phyloP scores from a whole-genome alignment of 2,113 vertebrate species.

The Alethe castanea region DNA sequence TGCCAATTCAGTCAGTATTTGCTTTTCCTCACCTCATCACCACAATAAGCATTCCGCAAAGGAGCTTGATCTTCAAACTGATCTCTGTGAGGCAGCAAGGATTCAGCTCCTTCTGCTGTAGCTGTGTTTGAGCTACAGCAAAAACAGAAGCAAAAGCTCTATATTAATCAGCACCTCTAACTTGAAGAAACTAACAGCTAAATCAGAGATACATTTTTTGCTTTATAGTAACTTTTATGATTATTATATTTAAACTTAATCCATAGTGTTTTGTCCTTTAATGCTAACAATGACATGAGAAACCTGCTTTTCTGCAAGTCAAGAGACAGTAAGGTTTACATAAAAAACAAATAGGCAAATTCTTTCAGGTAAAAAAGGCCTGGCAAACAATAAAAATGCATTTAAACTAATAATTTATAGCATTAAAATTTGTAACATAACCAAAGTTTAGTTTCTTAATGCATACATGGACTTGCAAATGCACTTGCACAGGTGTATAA shows the following conservation, averaged over 20 bases:
- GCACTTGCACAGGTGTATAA: neutral
- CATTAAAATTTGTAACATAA: neutral
- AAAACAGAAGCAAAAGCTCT: neutral
- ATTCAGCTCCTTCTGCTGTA: neutral
- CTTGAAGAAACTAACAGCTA: neutral
- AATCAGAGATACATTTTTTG: neutral
- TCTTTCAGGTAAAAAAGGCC: neutral
- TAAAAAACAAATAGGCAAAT: constrained; percentile 12
- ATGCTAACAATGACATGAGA: constrained; percentile 15
- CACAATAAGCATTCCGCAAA: neutral
- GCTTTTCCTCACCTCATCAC: neutral
- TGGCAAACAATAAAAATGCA: neutral
- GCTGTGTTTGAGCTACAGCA: neutral
- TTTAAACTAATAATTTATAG: constrained; percentile 32
- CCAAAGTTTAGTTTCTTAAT: neutral
- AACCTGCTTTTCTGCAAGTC: neutral
- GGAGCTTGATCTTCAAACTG: neutral
- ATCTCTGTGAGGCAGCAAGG: neutral
- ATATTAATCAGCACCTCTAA: neutral
- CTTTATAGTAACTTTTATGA: neutral
- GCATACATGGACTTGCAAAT: neutral
- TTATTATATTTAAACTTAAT: neutral
- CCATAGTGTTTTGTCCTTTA: neutral
- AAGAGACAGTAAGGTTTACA: neutral
- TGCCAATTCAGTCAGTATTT: neutral